Evolutionary conservation across 2,113 vertebrate genomes (phyloP).

Genomic region (Hemiscyllium ocellatum): DNA sequence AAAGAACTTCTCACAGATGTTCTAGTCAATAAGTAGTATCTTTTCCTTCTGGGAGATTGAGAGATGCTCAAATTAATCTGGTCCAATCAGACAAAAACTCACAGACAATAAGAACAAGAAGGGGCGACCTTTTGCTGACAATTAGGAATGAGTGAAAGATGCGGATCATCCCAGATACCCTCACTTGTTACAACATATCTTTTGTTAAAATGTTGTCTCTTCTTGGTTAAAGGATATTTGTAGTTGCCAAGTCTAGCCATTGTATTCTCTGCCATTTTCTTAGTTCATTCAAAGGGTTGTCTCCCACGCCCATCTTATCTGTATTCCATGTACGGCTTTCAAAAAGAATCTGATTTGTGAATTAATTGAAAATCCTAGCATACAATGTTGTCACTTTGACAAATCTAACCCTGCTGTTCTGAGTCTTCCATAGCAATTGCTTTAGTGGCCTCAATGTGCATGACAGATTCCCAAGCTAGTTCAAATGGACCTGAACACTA

Average conservation of each 20-base stretch:
- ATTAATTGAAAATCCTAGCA: background rate
- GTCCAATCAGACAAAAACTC: background rate
- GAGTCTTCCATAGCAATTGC: background rate
- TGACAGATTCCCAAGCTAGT: background rate
- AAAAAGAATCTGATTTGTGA: slow-evolving; percentile 4
- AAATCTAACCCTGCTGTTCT: background rate
- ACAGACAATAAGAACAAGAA: background rate
- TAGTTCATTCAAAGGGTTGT: background rate
- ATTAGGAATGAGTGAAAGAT: too few relatives aligned
- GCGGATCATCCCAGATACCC: too few relatives aligned
- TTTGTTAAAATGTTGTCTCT: background rate
- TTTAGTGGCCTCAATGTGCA: background rate
- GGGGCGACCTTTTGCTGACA: background rate
- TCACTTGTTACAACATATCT: too few relatives aligned
- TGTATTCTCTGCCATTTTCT: background rate
- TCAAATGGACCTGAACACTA: background rate
- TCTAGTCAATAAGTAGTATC: background rate
- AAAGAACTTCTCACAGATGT: background rate
- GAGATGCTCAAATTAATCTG: background rate
- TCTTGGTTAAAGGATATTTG: background rate
- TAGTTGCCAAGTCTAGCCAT: background rate
- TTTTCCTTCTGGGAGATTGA: background rate
- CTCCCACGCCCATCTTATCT: background rate
- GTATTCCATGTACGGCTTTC: background rate
- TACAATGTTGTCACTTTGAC: background rate